Conservation (phyloP, 2,888 invertebrate species). For the Stegophylla sp. region DNA sequence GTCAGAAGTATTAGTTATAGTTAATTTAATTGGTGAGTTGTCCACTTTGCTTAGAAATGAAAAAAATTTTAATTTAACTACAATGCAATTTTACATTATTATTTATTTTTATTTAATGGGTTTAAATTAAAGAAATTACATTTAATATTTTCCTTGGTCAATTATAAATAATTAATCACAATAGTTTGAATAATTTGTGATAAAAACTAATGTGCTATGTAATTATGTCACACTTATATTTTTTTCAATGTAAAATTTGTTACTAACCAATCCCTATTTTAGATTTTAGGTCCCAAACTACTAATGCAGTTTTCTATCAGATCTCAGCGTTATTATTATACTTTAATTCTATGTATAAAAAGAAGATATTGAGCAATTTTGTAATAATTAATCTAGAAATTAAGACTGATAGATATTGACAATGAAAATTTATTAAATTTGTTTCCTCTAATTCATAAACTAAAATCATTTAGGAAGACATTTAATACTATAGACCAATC, state of each 20-base stretch:
- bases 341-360: conserved; percentile 39
- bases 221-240: not conserved
- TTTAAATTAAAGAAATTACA: not conserved
- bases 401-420: conserved; percentile 54
- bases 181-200: conserved; percentile 20
- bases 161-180: conserved; percentile 11
- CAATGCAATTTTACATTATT: not conserved
- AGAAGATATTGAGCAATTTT: conserved; percentile 37
- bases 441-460: conserved; percentile 9
- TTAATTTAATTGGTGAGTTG: conserved; percentile 18
- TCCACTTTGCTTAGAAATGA: conserved; percentile 5
- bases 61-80: not conserved
- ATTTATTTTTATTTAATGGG: conserved; percentile 21
- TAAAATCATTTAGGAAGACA: conserved; percentile 8
- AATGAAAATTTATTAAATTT: conserved; percentile 26
- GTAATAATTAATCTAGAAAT: conserved; percentile 55
- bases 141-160: conserved; percentile 12
- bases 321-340: conserved; percentile 56
- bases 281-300: conserved; percentile 52
- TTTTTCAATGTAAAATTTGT: conserved; percentile 29
- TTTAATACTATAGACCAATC: conserved; percentile 25
- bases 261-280: conserved; percentile 53
- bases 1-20: conserved; percentile 9
- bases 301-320: conserved; percentile 59
- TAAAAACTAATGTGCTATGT: not conserved